Evolutionary conservation across 2,113 vertebrate species (phyloP).

Genomic region (Amphiprion ocellaris): DNA sequence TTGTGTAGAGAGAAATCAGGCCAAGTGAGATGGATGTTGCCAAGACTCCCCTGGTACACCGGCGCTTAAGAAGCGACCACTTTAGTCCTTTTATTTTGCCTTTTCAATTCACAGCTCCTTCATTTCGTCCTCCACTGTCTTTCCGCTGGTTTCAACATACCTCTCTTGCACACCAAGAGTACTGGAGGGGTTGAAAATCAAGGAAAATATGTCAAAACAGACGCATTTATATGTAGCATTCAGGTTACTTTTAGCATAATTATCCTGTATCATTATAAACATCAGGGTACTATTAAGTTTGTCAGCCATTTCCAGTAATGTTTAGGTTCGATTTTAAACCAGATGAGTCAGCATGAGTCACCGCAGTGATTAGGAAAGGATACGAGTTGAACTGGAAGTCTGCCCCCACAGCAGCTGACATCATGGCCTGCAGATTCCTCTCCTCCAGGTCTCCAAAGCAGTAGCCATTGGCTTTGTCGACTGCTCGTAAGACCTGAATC

Average conservation of each 20-base stretch:
- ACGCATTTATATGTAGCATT: neutral
- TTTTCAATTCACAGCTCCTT: slow-evolving; percentile 84
- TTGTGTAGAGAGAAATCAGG: slow-evolving; percentile 47
- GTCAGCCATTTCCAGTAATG: slow-evolving; percentile 19
- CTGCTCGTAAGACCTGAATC: slow-evolving; percentile 89
- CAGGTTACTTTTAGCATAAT: neutral
- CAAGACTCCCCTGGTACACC: slow-evolving; percentile 27
- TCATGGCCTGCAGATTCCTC: slow-evolving; percentile 91
- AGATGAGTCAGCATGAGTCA: slow-evolving; percentile 76
- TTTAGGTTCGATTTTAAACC: slow-evolving; percentile 42
- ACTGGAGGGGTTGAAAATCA: slow-evolving; percentile 82
- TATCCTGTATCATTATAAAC: neutral
- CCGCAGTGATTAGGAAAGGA: slow-evolving; percentile 84
- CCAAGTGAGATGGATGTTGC: slow-evolving; percentile 51
- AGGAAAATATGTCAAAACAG: slow-evolving; percentile 75
- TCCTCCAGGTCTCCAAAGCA: slow-evolving; percentile 93
- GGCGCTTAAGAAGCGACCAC: slow-evolving; percentile 35
- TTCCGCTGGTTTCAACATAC: slow-evolving; percentile 86
- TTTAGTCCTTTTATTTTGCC: slow-evolving; percentile 32
- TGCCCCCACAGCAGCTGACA: slow-evolving; percentile 95
- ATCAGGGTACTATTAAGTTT: neutral
- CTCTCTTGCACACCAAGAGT: slow-evolving; percentile 93
- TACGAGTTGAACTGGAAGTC: slow-evolving; percentile 97
- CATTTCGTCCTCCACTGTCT: slow-evolving; percentile 89
- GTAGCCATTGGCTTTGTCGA: slow-evolving; percentile 97